Base-by-base conservation (phyloP, 2,113 vertebrate genomes). In the Xiphias gladius region DNA sequence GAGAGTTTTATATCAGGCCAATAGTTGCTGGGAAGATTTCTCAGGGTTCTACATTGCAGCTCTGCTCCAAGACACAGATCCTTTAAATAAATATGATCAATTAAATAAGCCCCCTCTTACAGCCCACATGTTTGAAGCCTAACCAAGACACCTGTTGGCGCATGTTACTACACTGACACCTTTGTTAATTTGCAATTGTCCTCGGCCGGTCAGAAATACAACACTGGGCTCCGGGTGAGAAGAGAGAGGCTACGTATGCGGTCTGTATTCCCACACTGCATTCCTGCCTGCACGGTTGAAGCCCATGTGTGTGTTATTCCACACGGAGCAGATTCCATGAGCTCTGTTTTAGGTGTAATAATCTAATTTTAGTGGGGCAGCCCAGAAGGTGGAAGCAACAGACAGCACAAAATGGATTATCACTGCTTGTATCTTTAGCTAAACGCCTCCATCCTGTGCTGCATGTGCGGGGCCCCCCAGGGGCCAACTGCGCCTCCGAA, bases 281-380 rank as follows among this genome's bases (percentile, higher is more conserved):
- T 92, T 94, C 92, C 87, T 84, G 72, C 79, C 85, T 59, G 79
- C 59, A 68, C 83, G 59, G 82, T 84, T 30, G 46, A 80, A 81
- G 64, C 82, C 69, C 76, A 77, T 89, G 83, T 87, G 88, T 88
- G 89, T 87, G 86, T 89, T 84, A 85, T 88, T 91, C 89, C 86
- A 86, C 86, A 80, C 83, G 75, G 91, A 85, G 85, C 77, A 35
- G 86, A 93, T 92, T 91, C 89, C 91, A 80, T 72, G 37, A 79
- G 88, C 76, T 83, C 82, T 84, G 79, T 89, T 94, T 94, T 90
- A 91, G 90, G 92, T 91, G 90, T 88, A 94, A 94, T 94, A 90
- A 91, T 94, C 94, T 95, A 93, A 94, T 93, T 94, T 95, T 94
- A 94, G 93, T 94, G 91, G 83, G 76, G 83, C 79, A 19, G 66